Percentiles rank a stretch among this genome's conserved stretches.
Conservation (phyloP, 2,113 vertebrate species). For the Sylvilagus bachmani region DNA sequence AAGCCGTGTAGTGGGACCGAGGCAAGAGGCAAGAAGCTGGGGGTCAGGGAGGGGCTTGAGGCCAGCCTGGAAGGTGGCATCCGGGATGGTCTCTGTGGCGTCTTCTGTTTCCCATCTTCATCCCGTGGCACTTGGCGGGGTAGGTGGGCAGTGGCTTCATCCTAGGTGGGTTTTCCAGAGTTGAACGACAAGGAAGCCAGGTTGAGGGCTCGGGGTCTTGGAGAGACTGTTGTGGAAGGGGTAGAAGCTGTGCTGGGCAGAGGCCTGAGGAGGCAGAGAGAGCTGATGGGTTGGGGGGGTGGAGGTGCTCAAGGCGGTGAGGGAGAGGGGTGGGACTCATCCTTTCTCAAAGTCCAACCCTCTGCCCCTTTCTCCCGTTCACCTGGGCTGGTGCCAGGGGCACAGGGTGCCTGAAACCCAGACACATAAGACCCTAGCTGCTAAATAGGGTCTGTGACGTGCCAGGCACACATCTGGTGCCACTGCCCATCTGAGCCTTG, state of each 20-base stretch:
- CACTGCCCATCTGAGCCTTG: neutral
- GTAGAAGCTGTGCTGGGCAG: neutral
- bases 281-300: fast-evolving
- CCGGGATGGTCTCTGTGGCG: neutral
- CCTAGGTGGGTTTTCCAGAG: neutral
- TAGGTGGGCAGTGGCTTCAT: neutral
- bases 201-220: neutral
- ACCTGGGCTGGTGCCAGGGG: neutral
- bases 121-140: fast-evolving
- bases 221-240: neutral
- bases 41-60: neutral
- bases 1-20: fast-evolving
- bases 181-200: neutral
- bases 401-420: no score
- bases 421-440: fast-evolving
- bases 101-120: neutral
- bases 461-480: fast-evolving
- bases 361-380: fast-evolving
- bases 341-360: neutral
- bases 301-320: neutral
- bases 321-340: fast-evolving
- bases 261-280: neutral
- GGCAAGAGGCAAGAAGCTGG: neutral
- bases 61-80: fast-evolving
- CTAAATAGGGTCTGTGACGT: fast-evolving